Base-by-base conservation (phyloP, 2,113 vertebrate species). In the Pterocles orientalis region DNA sequence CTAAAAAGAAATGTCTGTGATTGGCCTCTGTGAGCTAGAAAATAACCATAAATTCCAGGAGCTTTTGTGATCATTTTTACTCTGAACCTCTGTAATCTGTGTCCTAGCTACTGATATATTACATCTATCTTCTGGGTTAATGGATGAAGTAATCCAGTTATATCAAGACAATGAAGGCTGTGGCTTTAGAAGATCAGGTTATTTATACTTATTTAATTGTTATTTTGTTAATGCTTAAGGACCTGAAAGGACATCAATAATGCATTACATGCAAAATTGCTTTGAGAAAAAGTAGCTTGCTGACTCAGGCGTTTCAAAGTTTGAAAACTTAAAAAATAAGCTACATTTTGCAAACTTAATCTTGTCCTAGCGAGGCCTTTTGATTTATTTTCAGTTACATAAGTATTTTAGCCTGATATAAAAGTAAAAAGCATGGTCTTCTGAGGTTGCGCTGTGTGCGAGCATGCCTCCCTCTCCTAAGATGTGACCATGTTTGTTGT, bases 401-500 rank as follows among this genome's bases (percentile, higher is more conserved):
- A 53, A 23, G 7, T 51, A 2, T 56, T 76, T 78, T 90, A 64
- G 31, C 34, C 41, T 72, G 18, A 21, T 39, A 53, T 3, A 58
- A 68, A 58, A 60, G 34, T 7, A 58, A 82, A 75, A 26, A 12
- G 0, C 3, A 2, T 20, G 7, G 0, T 29, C 60, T 61, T 68
- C 58, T 83, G 33, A 78, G 23, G 3, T n/a, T 43, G 20, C 7
- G 6, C 8, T 72, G 3, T 18, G 11, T 48, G 18, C 1, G 0
- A 39, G 33, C 13, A 7, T 10, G 6, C 20, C 23, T 79, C 12
- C 12, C 8, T 84, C n/a, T 75, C 13, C 15, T 77, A 25, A 82
- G 18, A 9, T 1, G 2, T 34, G 54, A 39, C 62, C 41, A 16
- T 0, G 1, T 4, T 78, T 2, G 2, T 76, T 2, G 5, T 56